phyloP scores from a whole-genome alignment of 2,113 vertebrate genomes.

The Cariama cristata region DNA sequence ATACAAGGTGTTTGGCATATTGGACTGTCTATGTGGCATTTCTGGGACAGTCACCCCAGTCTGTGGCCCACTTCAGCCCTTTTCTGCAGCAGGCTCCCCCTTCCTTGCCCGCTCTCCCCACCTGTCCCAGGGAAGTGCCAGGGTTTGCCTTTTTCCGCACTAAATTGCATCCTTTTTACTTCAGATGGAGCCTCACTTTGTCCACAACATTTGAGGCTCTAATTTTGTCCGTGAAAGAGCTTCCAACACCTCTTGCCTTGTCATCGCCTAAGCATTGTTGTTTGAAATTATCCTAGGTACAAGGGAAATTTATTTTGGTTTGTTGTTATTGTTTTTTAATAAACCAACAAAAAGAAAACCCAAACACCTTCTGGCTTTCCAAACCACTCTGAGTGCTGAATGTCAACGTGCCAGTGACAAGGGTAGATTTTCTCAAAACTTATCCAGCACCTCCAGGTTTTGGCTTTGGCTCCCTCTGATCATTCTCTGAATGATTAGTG shows the following conservation, averaged over 20 bases:
- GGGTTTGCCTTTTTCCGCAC: not conserved
- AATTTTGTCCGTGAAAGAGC: not conserved
- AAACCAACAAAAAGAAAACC: not conserved
- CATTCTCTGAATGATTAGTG: not conserved
- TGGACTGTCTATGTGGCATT: not conserved
- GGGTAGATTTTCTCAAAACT: not conserved
- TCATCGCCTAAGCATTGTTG: not conserved
- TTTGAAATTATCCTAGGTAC: not conserved
- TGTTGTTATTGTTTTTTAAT: not conserved
- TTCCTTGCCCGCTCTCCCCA: fast-evolving
- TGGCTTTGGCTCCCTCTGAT: constrained; percentile 19
- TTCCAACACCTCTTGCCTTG: not conserved
- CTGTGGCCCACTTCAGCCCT: not conserved
- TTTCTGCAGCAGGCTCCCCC: not conserved
- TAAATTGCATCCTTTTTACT: not conserved
- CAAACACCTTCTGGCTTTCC: not conserved
- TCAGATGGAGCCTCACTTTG: not conserved
- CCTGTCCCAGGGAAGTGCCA: not conserved
- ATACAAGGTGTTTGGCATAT: fast-evolving
- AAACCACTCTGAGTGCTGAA: not conserved
- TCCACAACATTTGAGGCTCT: not conserved
- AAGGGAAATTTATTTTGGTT: not conserved
- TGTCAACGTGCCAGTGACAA: not conserved
- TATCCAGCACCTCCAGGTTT: not conserved
- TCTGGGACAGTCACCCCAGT: not conserved